phyloP scores from a whole-genome alignment of 2,888 invertebrate species.

The Eupithecia pulchellata region DNA sequence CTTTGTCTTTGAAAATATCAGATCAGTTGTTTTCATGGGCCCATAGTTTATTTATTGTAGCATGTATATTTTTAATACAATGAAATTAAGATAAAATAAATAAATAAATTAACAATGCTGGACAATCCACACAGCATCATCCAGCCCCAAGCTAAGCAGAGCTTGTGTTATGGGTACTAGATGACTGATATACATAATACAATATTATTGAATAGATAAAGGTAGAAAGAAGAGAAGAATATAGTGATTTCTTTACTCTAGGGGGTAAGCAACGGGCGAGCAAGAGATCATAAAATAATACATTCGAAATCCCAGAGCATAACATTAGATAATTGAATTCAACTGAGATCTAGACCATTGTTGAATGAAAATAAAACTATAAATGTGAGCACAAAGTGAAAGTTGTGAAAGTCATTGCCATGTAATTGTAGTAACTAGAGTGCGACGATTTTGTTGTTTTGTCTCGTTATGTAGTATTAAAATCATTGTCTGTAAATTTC shows the following conservation, averaged over 20 bases:
- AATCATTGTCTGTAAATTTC: not conserved
- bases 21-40: too few species aligned
- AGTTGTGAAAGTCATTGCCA: conserved; percentile 23
- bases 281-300: not conserved
- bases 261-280: not conserved
- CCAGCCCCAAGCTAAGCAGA: too few species aligned
- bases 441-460: not conserved
- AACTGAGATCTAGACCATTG: conserved; percentile 14
- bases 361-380: conserved; percentile 30
- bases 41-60: not conserved
- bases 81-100: not conserved
- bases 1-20: too few species aligned
- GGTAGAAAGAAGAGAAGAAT: not conserved
- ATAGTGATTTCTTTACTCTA: not conserved
- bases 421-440: not conserved
- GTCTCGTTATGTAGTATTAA: not conserved
- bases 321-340: not conserved
- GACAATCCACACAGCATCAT: too few species aligned
- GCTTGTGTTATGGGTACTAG: too few species aligned
- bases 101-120: too few species aligned
- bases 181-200: too few species aligned
- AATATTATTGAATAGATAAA: too few species aligned
- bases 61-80: not conserved
- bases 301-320: not conserved
- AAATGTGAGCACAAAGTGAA: conserved; percentile 38